phyloP scores from a whole-genome alignment of 1,140 invertebrate genomes.

The Aphelenchoides fujianensis region DNA sequence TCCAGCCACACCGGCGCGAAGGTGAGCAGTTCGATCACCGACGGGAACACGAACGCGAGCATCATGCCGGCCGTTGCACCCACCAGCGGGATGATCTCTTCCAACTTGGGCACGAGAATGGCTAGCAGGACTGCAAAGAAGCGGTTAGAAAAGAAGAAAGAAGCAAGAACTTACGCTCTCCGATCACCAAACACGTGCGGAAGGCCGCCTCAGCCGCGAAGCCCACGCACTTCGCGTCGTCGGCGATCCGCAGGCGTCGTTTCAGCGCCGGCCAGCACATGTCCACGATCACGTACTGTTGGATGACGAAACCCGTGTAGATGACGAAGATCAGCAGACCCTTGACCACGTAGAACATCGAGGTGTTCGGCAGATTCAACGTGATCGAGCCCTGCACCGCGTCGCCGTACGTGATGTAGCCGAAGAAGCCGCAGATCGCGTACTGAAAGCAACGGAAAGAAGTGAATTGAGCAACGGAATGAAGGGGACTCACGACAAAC shows the following conservation, averaged over 20 bases:
- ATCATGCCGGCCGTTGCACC: constrained; percentile 57
- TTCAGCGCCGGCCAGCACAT: constrained; percentile 75
- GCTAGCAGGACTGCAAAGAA: constrained; percentile 49
- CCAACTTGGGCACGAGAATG: constrained; percentile 53
- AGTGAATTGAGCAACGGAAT: background rate
- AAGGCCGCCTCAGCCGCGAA: constrained; percentile 47
- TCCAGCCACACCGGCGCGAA: constrained; percentile 32
- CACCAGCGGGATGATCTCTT: constrained; percentile 56
- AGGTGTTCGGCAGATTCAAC: constrained; percentile 53
- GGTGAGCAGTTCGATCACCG: constrained; percentile 49
- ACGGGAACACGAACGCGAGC: constrained; percentile 52
- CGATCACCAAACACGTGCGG: constrained; percentile 61
- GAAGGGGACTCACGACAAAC: constrained; percentile 13
- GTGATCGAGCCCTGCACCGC: constrained; percentile 61
- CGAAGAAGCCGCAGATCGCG: constrained; percentile 55
- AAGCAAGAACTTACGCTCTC: constrained; percentile 64
- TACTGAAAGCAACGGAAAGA: too few species aligned
- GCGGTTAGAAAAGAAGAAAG: too few species aligned
- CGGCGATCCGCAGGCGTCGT: constrained; percentile 63
- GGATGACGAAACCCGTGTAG: constrained; percentile 70
- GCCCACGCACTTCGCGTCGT: background rate
- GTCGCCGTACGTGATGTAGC: constrained; percentile 60
- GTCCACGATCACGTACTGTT: constrained; percentile 85
- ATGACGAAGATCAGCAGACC: constrained; percentile 64
- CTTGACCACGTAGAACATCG: constrained; percentile 60